phyloP scores from a whole-genome alignment of 1,140 invertebrate genomes.

The Apis mellifera region DNA sequence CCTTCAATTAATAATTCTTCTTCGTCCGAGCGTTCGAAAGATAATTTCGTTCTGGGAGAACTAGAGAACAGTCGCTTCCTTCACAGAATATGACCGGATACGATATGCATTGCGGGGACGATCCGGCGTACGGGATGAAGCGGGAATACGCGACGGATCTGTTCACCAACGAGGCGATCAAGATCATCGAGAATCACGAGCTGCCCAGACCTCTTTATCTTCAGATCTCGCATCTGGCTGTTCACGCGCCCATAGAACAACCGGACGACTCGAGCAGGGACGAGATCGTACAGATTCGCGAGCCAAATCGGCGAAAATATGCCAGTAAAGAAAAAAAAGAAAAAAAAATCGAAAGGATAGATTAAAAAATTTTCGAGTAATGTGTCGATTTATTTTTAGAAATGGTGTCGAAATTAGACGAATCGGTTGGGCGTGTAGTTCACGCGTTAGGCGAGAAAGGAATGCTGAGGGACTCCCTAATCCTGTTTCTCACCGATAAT shows the following conservation, averaged over 20 bases:
- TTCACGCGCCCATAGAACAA: slow-evolving; percentile 84
- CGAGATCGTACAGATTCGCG: slow-evolving; percentile 85
- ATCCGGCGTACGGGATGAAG: slow-evolving; percentile 83
- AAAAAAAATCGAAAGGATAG: no score
- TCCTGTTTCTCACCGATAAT: slow-evolving; percentile 85
- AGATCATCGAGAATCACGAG: slow-evolving; percentile 84
- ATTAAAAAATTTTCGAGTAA: not conserved
- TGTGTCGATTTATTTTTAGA: slow-evolving; percentile 74
- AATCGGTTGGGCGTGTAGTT: slow-evolving; percentile 86
- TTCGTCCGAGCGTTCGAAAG: no score
- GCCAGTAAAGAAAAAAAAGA: slow-evolving; percentile 81
- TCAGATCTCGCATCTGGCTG: slow-evolving; percentile 86
- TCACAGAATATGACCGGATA: slow-evolving; percentile 79
- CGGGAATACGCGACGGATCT: slow-evolving; percentile 87
- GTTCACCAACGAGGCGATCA: slow-evolving; percentile 85
- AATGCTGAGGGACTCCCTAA: slow-evolving; percentile 85
- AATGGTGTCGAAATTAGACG: slow-evolving; percentile 88
- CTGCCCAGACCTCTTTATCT: slow-evolving; percentile 85
- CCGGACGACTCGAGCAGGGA: slow-evolving; percentile 85
- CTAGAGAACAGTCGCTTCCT: no score
- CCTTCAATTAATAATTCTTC: no score
- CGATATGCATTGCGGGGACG: slow-evolving; percentile 82
- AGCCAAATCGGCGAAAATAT: slow-evolving; percentile 85
- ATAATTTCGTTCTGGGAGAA: no score
- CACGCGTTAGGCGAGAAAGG: slow-evolving; percentile 82